Percentiles rank a stretch among this genome's conserved stretches.
These are phyloP conservation scores for Geodia barretti DNA, from an alignment of 37 sponge, comb jelly and placozoan species.

Conservation along the genomic window DNA sequence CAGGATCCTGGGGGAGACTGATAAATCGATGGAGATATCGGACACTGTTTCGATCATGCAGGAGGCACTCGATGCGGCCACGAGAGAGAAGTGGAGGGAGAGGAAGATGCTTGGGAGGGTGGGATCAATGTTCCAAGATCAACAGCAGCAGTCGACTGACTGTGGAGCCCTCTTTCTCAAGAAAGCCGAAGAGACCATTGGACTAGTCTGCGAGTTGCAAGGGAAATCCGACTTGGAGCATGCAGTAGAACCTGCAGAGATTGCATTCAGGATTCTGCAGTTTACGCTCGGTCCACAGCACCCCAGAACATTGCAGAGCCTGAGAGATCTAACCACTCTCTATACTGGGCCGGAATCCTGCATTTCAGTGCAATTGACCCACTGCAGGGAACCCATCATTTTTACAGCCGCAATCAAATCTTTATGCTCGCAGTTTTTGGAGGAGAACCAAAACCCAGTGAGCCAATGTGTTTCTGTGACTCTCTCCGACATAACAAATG, in stretches of 20 bases:
- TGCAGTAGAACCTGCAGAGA: slow-evolving; percentile 21
- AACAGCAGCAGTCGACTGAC: slow-evolving; percentile 6
- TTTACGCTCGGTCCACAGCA: not conserved
- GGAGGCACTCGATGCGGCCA: not conserved
- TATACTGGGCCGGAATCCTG: not conserved
- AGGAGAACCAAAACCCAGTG: no score
- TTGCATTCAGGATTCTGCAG: not conserved
- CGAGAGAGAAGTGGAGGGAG: not conserved
- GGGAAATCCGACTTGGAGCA: slow-evolving; percentile 13
- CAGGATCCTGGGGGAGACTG: not conserved
- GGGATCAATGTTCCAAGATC: not conserved
- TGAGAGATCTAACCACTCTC: not conserved
- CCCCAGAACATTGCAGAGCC: not conserved
- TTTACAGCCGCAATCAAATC: not conserved
- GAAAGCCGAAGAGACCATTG: slow-evolving; percentile 50
- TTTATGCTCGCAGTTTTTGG: not conserved
- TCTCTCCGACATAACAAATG: no score
- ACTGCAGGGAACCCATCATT: not conserved
- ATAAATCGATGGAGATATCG: slow-evolving; percentile 24
- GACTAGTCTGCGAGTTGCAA: slow-evolving; percentile 7
- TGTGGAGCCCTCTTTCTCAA: slow-evolving; percentile 16
- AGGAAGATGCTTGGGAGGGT: no score
- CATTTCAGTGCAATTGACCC: not conserved
- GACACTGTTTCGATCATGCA: not conserved
- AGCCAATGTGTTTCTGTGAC: no score